Conservation (phyloP, 1,140 invertebrate species). For the Drosophila simulans region DNA sequence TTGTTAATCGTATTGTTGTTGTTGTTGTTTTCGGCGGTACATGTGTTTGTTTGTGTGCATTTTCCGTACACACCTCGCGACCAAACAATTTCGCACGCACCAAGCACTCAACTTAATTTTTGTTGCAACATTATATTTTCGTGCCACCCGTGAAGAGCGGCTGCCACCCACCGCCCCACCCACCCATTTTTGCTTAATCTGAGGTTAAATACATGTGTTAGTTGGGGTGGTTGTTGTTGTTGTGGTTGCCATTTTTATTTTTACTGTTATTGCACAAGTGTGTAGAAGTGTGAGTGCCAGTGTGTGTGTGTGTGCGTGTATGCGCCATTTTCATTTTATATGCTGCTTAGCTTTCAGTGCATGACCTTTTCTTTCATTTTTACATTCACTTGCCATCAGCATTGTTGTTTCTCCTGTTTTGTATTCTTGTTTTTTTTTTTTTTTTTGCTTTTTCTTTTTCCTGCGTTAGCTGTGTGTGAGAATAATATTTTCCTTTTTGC, state of each 20-base stretch:
- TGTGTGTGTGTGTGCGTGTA: slow-evolving; percentile 35
- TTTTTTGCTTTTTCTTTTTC: slow-evolving; percentile 2
- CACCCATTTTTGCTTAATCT: slow-evolving; percentile 64
- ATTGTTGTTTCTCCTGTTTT: slow-evolving; percentile 46
- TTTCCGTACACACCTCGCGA: slow-evolving; percentile 72
- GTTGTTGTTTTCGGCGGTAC: slow-evolving; percentile 15
- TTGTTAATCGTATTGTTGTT: slow-evolving; percentile 3
- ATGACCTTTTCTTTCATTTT: slow-evolving; percentile 81
- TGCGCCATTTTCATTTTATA: slow-evolving; percentile 75
- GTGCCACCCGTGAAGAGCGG: slow-evolving; percentile 26
- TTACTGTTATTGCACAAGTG: slow-evolving; percentile 41
- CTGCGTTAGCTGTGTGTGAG: slow-evolving; percentile 32
- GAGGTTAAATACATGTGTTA: slow-evolving; percentile 77
- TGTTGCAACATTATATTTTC: slow-evolving; percentile 77
- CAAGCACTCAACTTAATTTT: slow-evolving; percentile 81
- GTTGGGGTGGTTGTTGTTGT: slow-evolving; percentile 46
- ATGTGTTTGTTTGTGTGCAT: slow-evolving; percentile 43
- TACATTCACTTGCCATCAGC: slow-evolving; percentile 63
- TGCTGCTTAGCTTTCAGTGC: slow-evolving; percentile 80
- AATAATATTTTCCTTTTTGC: slow-evolving; percentile 56
- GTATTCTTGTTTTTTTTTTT: slow-evolving; percentile 43
- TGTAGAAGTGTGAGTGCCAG: slow-evolving; percentile 10
- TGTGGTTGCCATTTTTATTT: slow-evolving; percentile 69
- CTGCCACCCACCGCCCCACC: neutral
- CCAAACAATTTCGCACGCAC: slow-evolving; percentile 71